Percentiles rank a stretch among this genome's conserved stretches.
phyloP scores from a whole-genome alignment of 2,113 vertebrate genomes.

The Neogale vison region DNA sequence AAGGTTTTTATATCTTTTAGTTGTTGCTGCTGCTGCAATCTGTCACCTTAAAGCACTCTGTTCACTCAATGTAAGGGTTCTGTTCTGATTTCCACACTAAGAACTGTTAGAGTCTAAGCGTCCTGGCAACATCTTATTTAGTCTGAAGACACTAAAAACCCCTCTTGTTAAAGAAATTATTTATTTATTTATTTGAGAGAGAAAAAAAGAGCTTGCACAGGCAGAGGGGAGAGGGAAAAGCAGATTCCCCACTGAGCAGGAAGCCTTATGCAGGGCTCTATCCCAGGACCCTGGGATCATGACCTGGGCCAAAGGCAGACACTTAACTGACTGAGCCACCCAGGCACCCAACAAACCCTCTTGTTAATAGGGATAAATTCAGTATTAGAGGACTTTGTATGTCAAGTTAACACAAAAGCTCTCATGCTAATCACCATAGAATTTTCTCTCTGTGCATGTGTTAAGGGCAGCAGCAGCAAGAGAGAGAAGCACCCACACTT shows the following conservation, averaged over 20 bases:
- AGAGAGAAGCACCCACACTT: neutral
- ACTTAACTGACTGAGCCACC: neutral
- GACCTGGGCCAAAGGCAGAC: neutral
- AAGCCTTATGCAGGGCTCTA: neutral
- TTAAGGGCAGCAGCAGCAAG: neutral
- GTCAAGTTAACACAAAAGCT: neutral
- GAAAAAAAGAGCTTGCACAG: no score
- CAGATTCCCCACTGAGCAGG: neutral
- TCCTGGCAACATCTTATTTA: neutral
- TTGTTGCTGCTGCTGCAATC: neutral
- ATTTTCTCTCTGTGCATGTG: neutral
- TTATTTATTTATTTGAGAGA: no score
- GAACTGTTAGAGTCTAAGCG: neutral
- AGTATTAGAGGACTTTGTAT: neutral
- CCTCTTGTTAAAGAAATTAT: neutral
- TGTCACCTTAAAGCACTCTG: neutral
- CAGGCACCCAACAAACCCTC: neutral
- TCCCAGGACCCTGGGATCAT: neutral
- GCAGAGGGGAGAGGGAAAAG: neutral
- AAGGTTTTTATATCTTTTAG: neutral
- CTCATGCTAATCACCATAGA: neutral
- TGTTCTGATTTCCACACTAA: neutral
- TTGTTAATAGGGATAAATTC: neutral
- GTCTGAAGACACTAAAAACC: neutral
- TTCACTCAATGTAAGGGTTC: neutral